phyloP scores from a whole-genome alignment of 2,113 vertebrate species.

The Ceyx melanurus region DNA sequence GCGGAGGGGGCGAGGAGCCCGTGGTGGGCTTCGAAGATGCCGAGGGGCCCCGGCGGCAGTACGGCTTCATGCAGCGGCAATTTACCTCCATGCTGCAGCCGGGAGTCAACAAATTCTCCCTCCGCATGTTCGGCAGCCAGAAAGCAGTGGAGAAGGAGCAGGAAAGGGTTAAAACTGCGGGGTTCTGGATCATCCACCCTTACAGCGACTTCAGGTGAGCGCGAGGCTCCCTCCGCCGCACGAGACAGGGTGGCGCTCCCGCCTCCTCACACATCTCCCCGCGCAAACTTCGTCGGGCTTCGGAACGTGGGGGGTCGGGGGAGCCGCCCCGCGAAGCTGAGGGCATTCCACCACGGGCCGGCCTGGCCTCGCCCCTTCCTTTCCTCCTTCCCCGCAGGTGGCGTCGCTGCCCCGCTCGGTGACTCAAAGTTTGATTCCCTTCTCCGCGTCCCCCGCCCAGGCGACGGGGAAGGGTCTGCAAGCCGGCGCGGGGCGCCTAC shows the following conservation, averaged over 20 bases:
- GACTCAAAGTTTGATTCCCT: neutral
- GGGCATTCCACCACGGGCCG: neutral
- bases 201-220: conserved; percentile 99
- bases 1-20: conserved; percentile 76
- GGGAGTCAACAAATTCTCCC: conserved; percentile 98
- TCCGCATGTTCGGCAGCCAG: conserved; percentile 98
- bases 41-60: conserved; percentile 83
- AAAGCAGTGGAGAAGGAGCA: conserved; percentile 99
- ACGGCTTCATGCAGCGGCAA: conserved; percentile 95
- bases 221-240: conserved; percentile 6
- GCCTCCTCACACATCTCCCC: neutral
- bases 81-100: conserved; percentile 98
- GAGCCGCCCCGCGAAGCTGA: neutral
- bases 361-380: neutral
- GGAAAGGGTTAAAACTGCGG: conserved; percentile 96
- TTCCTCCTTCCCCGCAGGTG: neutral
- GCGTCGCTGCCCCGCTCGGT: conserved; percentile 17
- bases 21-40: conserved; percentile 87
- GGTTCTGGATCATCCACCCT: conserved; percentile 99
- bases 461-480: neutral
- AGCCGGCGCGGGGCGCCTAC: neutral
- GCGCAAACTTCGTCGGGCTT: neutral
- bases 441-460: too few species aligned
- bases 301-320: neutral
- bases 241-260: too few species aligned